Percentiles rank a stretch among this genome's conserved stretches.
phyloP scores from a whole-genome alignment of 1,140 invertebrate species.

The Achroia grisella region DNA sequence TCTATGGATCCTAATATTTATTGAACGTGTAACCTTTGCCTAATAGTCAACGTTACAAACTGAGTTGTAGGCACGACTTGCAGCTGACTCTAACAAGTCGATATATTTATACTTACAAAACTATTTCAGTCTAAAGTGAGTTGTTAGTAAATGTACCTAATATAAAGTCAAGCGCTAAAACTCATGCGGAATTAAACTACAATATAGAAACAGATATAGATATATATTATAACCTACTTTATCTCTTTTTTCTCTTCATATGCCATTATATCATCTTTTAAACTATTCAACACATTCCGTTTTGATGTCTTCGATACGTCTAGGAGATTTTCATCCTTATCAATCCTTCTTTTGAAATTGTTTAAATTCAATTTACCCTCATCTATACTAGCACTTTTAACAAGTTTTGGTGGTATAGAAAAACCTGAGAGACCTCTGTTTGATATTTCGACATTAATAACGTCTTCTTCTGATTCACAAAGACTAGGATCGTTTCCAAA shows the following conservation, averaged over 20 bases:
- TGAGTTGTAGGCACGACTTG: too few relatives aligned
- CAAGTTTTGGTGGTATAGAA: constrained; percentile 36
- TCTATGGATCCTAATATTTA: too few relatives aligned
- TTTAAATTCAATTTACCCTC: constrained; percentile 17
- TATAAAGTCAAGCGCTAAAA: too few relatives aligned
- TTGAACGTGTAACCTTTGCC: too few relatives aligned
- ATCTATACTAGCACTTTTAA: constrained; percentile 12
- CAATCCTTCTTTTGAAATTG: constrained; percentile 4
- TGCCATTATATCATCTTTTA: constrained; percentile 19
- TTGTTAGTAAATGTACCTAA: too few relatives aligned
- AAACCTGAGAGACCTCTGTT: constrained; percentile 57
- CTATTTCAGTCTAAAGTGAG: too few relatives aligned
- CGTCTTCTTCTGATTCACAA: constrained; percentile 36
- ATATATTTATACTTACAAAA: too few relatives aligned
- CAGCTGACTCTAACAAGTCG: too few relatives aligned
- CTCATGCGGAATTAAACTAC: too few relatives aligned
- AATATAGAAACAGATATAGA: too few relatives aligned
- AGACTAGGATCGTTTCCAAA: constrained; percentile 30
- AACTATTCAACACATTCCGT: constrained; percentile 10
- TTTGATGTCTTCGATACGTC: constrained; percentile 12
- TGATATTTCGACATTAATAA: constrained; percentile 48
- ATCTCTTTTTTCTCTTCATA: constrained; percentile 7
- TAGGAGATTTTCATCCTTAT: constrained; percentile 3
- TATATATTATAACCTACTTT: too few relatives aligned
- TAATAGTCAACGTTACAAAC: too few relatives aligned